These are phyloP conservation scores for Linhomoeus sp. DNA, from an alignment of 2,888 invertebrate species.

Conservation along the genomic window DNA sequence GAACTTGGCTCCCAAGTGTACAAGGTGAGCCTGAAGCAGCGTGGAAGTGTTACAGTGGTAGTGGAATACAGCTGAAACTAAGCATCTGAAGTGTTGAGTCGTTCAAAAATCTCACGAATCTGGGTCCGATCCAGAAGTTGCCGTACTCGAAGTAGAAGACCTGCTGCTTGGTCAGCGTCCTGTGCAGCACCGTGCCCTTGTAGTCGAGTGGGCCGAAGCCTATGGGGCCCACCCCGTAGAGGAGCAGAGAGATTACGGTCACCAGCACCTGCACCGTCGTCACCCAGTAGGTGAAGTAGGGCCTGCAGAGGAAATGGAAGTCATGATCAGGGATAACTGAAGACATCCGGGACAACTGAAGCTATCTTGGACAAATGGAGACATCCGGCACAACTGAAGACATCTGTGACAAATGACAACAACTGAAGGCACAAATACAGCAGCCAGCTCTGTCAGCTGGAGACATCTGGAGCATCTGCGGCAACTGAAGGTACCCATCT, in stretches of 20 bases:
- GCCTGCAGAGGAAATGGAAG: conserved; percentile 42
- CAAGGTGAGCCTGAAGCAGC: conserved; percentile 54
- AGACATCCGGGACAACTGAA: too few species aligned
- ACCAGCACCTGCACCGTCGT: conserved; percentile 84
- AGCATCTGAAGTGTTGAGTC: too few species aligned
- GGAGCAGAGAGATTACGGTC: conserved; percentile 62
- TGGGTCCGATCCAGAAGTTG: conserved; percentile 92
- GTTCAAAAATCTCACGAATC: too few species aligned
- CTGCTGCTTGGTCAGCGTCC: conserved; percentile 76
- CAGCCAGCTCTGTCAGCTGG: too few species aligned
- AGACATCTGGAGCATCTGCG: too few species aligned
- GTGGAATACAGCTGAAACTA: too few species aligned
- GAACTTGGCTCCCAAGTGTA: conserved; percentile 93
- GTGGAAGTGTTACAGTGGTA: too few species aligned
- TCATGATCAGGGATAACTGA: too few species aligned
- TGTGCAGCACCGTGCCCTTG: conserved; percentile 59
- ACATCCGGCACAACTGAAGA: too few species aligned
- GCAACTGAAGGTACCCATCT: too few species aligned
- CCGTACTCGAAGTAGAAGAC: conserved; percentile 79
- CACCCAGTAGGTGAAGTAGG: conserved; percentile 98
- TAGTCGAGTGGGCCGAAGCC: conserved; percentile 63
- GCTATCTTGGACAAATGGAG: too few species aligned
- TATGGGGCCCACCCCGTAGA: conserved; percentile 84
- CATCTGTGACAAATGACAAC: not conserved
- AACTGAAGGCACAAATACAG: too few species aligned